Base-by-base conservation (phyloP, 2,888 invertebrate genomes). In the Elegia similella region DNA sequence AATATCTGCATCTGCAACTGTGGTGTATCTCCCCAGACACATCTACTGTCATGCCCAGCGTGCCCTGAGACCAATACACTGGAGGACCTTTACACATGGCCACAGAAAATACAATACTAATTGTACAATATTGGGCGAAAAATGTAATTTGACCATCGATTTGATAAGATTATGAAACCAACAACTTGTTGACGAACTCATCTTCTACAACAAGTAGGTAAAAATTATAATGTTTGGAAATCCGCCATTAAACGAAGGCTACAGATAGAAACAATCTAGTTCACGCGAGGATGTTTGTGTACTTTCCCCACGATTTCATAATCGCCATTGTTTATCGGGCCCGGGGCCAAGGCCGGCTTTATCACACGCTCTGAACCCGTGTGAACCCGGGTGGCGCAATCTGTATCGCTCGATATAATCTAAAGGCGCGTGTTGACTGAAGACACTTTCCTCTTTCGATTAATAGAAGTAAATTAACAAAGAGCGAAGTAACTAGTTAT, bases 271-370 rank as follows among this genome's bases (percentile, higher is more conserved):
- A 7, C 23, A 30, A 44, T 43, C 32, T 53, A 53, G 23, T 53
- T 15, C 43, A 34, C n/a, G 10, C 17, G 46, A 38, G 55, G 38
- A 47, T 55, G 54, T 54, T 55, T 55, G 30, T 32, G 12, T 46
- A 55, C 74, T 76, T 75, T 74, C 75, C 66, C 71, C 70, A 55
- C 64, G 65, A 70, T 79, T 76, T 80, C 72, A 72, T 82, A 85
- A 86, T 74, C 75, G 66, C 69, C 69, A 80, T 85, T 84, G 85
- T 85, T 79, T 80, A 81, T 76, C 75, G 72, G 64, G 64, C 67
- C 69, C 62, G 79, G 70, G 82, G 88, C 83, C 88, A 88, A 88
- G 88, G 87, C 77, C 82, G 74, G 58, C 61, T 70, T 70, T 78
- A 78, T 82, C 82, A 78, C 74, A 66, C 67, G 64, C 59, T 62